phyloP scores from a whole-genome alignment of 2,113 vertebrate species.

The Lampris megalopsis region DNA sequence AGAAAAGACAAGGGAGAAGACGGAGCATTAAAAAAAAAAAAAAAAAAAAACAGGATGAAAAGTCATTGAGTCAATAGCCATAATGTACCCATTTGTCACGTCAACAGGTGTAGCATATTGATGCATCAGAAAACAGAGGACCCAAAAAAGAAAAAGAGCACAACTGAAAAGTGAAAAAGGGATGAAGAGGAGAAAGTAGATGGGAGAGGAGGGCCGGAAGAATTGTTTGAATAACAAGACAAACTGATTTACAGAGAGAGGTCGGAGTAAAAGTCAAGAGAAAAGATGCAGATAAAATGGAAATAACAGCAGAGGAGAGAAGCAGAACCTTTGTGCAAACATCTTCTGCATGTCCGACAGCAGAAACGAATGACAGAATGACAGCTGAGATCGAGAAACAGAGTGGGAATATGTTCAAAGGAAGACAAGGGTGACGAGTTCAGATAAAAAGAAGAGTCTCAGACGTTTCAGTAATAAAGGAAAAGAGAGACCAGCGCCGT shows the following conservation, averaged over 20 bases:
- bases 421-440: not conserved
- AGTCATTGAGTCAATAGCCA: not conserved
- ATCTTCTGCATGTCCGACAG: too few species aligned
- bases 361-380: not conserved
- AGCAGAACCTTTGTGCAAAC: not conserved
- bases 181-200: not conserved
- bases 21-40: slow-evolving; percentile 12
- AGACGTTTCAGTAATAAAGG: not conserved
- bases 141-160: too few species aligned
- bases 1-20: slow-evolving; percentile 14
- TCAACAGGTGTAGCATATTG: slow-evolving; percentile 1
- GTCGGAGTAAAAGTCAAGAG: too few species aligned
- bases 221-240: not conserved
- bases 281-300: not conserved
- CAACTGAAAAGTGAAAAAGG: not conserved
- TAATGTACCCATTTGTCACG: not conserved
- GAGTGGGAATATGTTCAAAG: not conserved
- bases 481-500: slow-evolving; percentile 17
- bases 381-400: slow-evolving; percentile 1
- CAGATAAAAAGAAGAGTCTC: not conserved
- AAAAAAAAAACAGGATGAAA: slow-evolving; percentile 7
- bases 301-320: slow-evolving; percentile 25
- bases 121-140: not conserved
- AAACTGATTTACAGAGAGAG: not conserved
- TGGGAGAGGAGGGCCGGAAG: not conserved